Conservation (phyloP, 2,113 vertebrate genomes). For the Hystrix cristata region DNA sequence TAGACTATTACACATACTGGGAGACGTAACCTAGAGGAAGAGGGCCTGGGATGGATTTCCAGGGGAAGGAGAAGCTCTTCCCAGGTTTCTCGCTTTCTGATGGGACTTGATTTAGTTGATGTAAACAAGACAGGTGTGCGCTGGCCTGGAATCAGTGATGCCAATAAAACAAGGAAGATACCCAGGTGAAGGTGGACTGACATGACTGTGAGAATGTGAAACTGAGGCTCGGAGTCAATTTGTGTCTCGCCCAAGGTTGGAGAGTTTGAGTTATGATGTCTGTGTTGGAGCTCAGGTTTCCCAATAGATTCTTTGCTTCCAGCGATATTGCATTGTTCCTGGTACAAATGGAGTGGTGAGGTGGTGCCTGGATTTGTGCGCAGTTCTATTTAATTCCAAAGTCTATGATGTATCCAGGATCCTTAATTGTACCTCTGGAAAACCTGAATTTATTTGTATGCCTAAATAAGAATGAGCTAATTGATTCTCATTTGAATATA, state of each 20-base stretch:
- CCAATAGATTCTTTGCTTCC: background rate
- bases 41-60: background rate
- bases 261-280: background rate
- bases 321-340: background rate
- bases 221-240: background rate
- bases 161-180: background rate
- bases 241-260: background rate
- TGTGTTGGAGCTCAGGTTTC: background rate
- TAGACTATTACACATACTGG: too few species aligned
- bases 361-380: background rate
- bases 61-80: background rate
- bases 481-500: slow-evolving; percentile 71
- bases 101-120: background rate
- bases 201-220: background rate
- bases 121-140: background rate
- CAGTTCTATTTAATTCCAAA: background rate
- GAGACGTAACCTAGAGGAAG: background rate
- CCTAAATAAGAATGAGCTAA: slow-evolving; percentile 60
- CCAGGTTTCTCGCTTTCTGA: background rate
- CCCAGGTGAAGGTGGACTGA: background rate
- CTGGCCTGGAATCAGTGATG: background rate
- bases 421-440: background rate
- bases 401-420: background rate
- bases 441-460: slow-evolving; percentile 61
- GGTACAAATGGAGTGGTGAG: background rate